Conservation (phyloP, 2,113 vertebrate genomes). For the Protomyctophum bolini region DNA sequence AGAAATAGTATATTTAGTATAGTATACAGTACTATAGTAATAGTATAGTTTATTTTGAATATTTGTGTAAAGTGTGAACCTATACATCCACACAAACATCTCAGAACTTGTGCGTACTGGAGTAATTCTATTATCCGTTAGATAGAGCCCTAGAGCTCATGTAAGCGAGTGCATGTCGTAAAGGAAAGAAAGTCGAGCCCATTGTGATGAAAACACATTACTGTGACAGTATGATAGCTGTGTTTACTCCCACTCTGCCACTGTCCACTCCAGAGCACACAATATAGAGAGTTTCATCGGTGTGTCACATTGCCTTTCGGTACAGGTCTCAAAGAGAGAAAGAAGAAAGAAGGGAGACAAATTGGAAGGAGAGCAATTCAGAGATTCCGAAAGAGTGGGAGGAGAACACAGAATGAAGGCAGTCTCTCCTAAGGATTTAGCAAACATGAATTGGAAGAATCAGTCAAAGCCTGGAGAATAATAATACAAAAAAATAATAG, state of each 20-base stretch:
- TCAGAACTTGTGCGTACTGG: too few relatives aligned
- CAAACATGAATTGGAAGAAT: background rate
- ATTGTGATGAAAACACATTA: background rate
- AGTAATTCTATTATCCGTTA: too few relatives aligned
- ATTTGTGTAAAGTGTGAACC: background rate
- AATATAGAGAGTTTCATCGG: conserved; percentile 35
- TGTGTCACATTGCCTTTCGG: conserved; percentile 19
- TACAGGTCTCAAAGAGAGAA: conserved; percentile 3
- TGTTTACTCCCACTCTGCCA: conserved; percentile 10
- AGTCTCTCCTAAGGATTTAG: background rate
- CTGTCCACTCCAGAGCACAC: conserved; percentile 15
- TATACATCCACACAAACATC: background rate
- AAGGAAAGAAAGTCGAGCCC: too few relatives aligned
- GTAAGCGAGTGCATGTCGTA: too few relatives aligned
- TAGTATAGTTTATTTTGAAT: too few relatives aligned
- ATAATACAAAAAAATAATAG: background rate
- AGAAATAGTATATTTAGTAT: too few relatives aligned
- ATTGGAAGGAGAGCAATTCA: background rate
- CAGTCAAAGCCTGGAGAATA: background rate
- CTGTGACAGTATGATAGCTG: conserved; percentile 22
- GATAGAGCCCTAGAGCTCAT: too few relatives aligned
- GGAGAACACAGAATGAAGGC: conserved; percentile 4
- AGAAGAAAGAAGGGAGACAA: conserved; percentile 8
- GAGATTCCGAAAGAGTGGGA: background rate
- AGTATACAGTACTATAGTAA: too few relatives aligned